phyloP scores from a whole-genome alignment of 2,113 vertebrate species.

The Meles meles region DNA sequence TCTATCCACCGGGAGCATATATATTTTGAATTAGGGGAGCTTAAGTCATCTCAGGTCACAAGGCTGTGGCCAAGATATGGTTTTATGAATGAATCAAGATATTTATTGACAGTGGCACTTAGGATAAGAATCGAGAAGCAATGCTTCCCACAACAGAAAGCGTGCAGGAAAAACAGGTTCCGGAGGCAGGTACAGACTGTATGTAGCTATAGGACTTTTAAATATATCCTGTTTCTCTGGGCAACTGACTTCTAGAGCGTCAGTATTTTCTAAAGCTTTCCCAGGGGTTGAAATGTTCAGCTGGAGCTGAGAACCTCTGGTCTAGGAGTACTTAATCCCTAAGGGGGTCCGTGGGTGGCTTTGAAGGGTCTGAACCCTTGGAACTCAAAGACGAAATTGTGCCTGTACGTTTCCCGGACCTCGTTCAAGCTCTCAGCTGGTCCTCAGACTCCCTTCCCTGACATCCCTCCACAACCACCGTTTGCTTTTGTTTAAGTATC shows the following conservation, averaged over 20 bases:
- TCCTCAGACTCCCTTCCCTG: background rate
- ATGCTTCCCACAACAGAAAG: background rate
- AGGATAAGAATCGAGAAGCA: background rate
- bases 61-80: background rate
- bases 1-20: background rate
- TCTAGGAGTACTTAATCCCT: background rate
- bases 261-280: background rate
- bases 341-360: background rate
- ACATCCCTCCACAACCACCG: background rate
- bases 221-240: background rate
- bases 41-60: background rate
- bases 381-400: background rate
- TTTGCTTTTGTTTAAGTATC: background rate
- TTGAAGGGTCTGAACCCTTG: background rate
- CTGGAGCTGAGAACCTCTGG: background rate
- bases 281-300: background rate
- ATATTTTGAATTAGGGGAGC: background rate
- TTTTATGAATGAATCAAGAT: background rate
- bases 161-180: background rate
- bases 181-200: background rate
- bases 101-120: background rate
- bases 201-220: background rate
- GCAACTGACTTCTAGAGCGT: background rate
- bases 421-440: background rate
- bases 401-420: background rate